Evolutionary conservation across 2,113 vertebrate species (phyloP), one percentile per base, ranked within the genome.

Genomic region (Spermophilus dauricus): DNA sequence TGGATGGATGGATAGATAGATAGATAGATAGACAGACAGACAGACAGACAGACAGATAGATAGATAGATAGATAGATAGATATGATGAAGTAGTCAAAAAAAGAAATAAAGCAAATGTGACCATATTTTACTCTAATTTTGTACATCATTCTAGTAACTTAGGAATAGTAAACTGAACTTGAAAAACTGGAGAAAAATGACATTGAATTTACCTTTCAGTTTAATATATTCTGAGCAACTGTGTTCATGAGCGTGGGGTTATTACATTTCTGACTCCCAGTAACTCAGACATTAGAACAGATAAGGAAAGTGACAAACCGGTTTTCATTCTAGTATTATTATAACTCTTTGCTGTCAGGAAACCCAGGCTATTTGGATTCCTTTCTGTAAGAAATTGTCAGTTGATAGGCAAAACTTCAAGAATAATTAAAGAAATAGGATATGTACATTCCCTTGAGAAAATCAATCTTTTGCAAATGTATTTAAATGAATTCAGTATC

Each of bases 401-500:
- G 96, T 93, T 98, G 98, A 98, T 98, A 98, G 98, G 96, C 97
- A 98, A 98, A 98, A 98, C 98, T 98, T 99, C 98, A 98, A 94
- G 92, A 98, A 98, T 98, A 98, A 99, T 99, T 99, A 98, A 97
- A 96, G 98, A 96, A 98, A 97, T 93, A 91, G 95, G 61, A 85
- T 95, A 93, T 87, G 69, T 92, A 97, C 75, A 97, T 94, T 98
- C 97, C 88, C 92, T 20, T 94, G 97, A 89, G 96, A 87, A 92
- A 98, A 97, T 98, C 98, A 98, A 94, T 98, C 97, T 98, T 98
- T 97, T 95, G 96, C 89, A 98, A 98, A 98, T 98, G 78, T 98
- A 98, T 99, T 98, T 98, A 98, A 99, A 98, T 98, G 65, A 98
- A 98, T 98, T 98, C 98, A 97, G 85, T 97, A 95, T 98, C 97